Evolutionary conservation across 2,113 vertebrate species (phyloP), one percentile per base, ranked within the genome.

Genomic region (Cynopterus brachyotis): DNA sequence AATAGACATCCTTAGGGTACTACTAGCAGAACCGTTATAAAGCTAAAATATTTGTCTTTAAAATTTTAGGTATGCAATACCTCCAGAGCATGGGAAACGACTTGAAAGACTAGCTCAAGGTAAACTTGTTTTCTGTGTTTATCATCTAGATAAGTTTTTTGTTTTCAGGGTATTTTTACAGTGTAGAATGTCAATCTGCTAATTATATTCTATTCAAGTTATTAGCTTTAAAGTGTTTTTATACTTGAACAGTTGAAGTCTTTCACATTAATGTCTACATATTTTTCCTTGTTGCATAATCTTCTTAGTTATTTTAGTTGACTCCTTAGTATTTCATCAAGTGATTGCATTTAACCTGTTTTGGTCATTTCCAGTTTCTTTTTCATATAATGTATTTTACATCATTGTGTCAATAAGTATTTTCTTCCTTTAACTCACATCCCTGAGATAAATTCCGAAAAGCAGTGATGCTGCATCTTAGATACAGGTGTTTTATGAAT

Each of bases 21-120:
- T 45, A 13, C 5, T 45, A 13, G 19, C 3, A 96, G 84, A 80
- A 76, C 96, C 96, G 19, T 95, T 96, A 96, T 0, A 73, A 96
- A 95, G 4, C 86, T 89, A 67, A 86, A 87, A 37, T 94, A 40
- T 98, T 98, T 97, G 30, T 97, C 62, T 95, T 98, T 97, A 70
- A 97, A 67, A 97, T 98, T 98, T 98, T 98, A 99, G 99, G 99
- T 99, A 99, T 95, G 99, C 99, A 94, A 97, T 99, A 96, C 99
- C 99, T 91, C 99, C 99, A 6, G 99, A 99, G 75, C 99, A 99
- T 66, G 99, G 99, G 55, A 99, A 99, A 97, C 98, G 99, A 89
- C 99, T 99, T 97, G 99, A 99, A 99, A 99, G 99, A 97, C 98
- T 99, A 97, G 99, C 99, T 97, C 99, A 99, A 99, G 99, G 99